phyloP scores from a whole-genome alignment of 2,797 vertebrate species.

The Lepilemur septentrionalis region DNA sequence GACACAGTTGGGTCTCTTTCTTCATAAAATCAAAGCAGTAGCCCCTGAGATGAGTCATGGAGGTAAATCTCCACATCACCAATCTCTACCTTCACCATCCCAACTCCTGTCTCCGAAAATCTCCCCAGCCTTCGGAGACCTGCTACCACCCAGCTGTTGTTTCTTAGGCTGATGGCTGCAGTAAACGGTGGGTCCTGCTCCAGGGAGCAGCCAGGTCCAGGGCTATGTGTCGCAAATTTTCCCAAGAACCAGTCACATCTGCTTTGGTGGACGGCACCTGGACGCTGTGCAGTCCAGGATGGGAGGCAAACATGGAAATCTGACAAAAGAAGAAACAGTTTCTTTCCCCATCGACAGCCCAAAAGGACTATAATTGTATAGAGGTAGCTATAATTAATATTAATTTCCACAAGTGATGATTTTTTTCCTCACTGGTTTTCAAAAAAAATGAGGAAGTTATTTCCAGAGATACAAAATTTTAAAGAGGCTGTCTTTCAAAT shows the following conservation, averaged over 20 bases:
- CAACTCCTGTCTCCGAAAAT: not conserved
- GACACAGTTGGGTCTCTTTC: not conserved
- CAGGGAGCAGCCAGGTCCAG: not conserved
- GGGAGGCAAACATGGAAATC: not conserved
- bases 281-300: rapidly evolving
- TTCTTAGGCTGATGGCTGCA: not conserved
- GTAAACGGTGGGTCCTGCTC: not conserved
- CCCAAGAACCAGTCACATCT: not conserved
- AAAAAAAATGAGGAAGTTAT: not conserved
- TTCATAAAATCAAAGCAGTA: not conserved
- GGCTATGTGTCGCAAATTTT: not conserved
- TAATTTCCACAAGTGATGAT: not conserved
- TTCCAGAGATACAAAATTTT: not conserved
- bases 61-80: not conserved
- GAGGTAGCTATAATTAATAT: not conserved
- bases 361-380: not conserved
- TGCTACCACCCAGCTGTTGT: not conserved
- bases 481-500: slow-evolving; percentile 25
- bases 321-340: rapidly evolving
- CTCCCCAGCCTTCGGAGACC: not conserved
- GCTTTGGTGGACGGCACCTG: rapidly evolving
- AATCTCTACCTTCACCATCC: no score
- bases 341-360: not conserved
- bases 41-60: not conserved
- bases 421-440: not conserved